A percentile compares a stretch with the other conserved stretches of the same genome.
Evolutionary conservation across 2,113 vertebrate genomes (phyloP).

Genomic region (Pelecanus crispus): DNA sequence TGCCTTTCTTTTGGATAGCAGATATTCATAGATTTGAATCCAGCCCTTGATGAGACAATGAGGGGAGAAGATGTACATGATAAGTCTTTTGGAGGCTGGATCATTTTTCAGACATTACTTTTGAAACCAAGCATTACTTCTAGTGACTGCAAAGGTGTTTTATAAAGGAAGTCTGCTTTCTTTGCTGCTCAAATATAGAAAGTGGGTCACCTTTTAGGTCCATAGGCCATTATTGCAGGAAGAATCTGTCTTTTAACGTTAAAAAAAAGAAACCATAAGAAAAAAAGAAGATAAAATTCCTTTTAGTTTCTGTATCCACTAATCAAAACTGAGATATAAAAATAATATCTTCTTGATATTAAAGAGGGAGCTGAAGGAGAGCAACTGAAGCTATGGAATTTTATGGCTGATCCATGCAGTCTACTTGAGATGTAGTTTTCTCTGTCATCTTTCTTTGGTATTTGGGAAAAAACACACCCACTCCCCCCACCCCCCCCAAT

Average conservation of each 20-base stretch:
- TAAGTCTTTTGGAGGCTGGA: neutral
- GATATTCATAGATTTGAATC: neutral
- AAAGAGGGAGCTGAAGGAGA: neutral
- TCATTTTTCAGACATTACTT: neutral
- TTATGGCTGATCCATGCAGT: neutral
- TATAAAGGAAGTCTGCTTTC: neutral
- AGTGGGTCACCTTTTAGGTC: neutral
- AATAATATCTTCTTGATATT: neutral
- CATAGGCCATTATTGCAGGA: neutral
- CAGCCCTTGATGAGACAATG: neutral
- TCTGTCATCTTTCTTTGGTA: neutral
- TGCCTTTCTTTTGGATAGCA: neutral
- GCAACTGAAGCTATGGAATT: neutral
- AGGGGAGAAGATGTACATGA: neutral
- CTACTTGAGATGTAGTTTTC: neutral
- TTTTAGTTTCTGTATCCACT: neutral
- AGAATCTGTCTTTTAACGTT: neutral
- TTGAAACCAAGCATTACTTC: neutral
- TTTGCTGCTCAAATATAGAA: neutral
- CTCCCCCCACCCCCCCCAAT: too few species aligned
- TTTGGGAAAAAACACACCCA: neutral
- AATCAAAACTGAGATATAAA: neutral
- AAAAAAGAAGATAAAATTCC: neutral
- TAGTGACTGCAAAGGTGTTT: neutral
- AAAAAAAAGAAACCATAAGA: neutral